Evolutionary conservation across 2,113 vertebrate genomes (phyloP), one percentile per base, ranked within the genome.

Genomic region (Strix aluco): DNA sequence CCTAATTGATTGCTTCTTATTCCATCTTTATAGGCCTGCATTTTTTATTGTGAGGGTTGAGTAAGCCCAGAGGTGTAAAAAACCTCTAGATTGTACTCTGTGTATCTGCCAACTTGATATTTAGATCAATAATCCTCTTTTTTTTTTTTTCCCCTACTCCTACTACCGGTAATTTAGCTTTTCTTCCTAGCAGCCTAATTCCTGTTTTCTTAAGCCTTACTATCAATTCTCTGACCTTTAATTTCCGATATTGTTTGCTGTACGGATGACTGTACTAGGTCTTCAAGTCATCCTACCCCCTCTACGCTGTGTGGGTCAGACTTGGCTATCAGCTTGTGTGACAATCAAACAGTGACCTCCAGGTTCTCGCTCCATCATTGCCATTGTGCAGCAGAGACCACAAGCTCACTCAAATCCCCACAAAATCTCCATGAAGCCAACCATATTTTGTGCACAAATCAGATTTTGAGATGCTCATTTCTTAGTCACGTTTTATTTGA

Each of bases 211-310:
- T 96, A 97, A 95, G 93, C 89, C 87, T 92, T 90, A 38, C 81
- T 95, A 97, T 96, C 95, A 96, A 94, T 96, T 94, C 95, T 83
- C 70, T 92, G 94, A 97, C 97, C 97, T 97, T 97, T 97, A 96
- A 94, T 97, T 96, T 96, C 91, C 94, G 92, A 94, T 97, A 95
- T 59, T 0, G 2, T 63, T 88, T 47, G 87, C 97, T 90, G 70
- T 30, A 58, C 0, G 6, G 92, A 79, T 54, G 92, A 57, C 75
- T 46, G 61, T 84, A 79, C 65, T 15, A 65, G 49, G 77, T 63
- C 86, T 81, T 30, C 42, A 58, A 46, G 54, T 87, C 70, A 44
- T 36, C 66, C 49, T 18, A 14, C 32, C 25, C 61, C 16, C 32
- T 78, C 86, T 16, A 4, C 0, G 1, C 58, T 0, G 0, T 5